Base-by-base conservation (phyloP, 2,888 invertebrate species). In the Drosophila dives region DNA sequence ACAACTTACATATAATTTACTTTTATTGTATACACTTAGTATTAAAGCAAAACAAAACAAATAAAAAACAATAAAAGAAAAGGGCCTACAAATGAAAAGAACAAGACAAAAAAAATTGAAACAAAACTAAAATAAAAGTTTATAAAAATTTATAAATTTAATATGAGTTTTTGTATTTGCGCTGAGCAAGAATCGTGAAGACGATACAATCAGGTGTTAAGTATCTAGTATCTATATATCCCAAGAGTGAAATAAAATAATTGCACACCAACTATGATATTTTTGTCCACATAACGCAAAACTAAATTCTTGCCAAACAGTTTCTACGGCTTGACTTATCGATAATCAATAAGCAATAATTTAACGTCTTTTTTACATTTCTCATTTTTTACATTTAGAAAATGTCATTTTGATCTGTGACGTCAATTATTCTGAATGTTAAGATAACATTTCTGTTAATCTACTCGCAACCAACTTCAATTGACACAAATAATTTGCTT, bases 11-110 rank as follows among this genome's bases (percentile, higher is more conserved):
- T 60, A 74, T 89, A 76, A 80, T 80, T 86, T 86, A 76, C 75
- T 79, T 77, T 86, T 73, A 85, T 79, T 81, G 89, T 81, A 76
- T 83, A 89, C 75, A 81, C 55, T 70, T 86, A 85, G 89, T 79
- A 73, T 79, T 89, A 81, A 88, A 72, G 65, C 40, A 62, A 63
- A 53, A 62, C 40, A 54, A 26, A 63, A 48, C 12, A 59, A 58
- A 54, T 53, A 59, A 42, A 15, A 59, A 12, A 20, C n/a, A n/a
- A n/a, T n/a, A 36, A 42, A 36, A 50, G 34, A 63, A 55, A 56
- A 33, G 29, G 33, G 8, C 53, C 42, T 70, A 62, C 34, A 10
- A 67, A 23, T 26, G n/a, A 29, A 51, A 58, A 48, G 20, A 60
- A 61, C 40, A 68, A 64, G 63, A 34, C 32, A 45, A 60, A 60